These are phyloP conservation scores for Caenorhabditis elegans DNA, from an alignment of 1,140 invertebrate species.

Conservation along the genomic window WBcel235 BX284606.5:5237501-5238000, in stretches of 20 bases:
- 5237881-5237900: not conserved
- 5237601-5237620: slow-evolving; percentile 1
- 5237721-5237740: not conserved
- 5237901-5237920: not conserved
- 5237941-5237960: not conserved
- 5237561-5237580: too few species aligned
- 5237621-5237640: not conserved
- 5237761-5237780: not conserved
- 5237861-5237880: not conserved
- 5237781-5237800: not conserved
- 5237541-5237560: too few species aligned
- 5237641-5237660: not conserved
- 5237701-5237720: not conserved
- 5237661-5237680: not conserved
- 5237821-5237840: not conserved
- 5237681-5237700: not conserved
- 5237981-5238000: not conserved
- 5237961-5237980: not conserved
- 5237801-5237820: not conserved
- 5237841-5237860: not conserved
- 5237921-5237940: not conserved
- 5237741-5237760: not conserved
- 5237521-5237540: too few species aligned
- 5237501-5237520: too few species aligned
- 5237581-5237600: too few species aligned